Conservation (phyloP, 2,113 vertebrate species). For the Gymnorhina tibicen region DNA sequence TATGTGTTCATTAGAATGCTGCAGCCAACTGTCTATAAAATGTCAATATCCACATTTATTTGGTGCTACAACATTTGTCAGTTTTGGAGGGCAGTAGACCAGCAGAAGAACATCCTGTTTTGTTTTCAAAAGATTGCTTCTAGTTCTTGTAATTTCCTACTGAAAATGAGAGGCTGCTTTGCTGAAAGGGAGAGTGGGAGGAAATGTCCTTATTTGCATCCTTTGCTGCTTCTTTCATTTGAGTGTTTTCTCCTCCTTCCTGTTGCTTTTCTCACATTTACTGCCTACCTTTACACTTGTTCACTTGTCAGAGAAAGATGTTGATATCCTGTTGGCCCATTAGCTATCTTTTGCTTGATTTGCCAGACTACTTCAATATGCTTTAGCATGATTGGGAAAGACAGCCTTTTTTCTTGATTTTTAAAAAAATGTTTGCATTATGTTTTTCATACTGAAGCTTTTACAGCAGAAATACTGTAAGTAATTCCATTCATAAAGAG, state of each 20-base stretch:
- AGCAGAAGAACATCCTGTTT: background rate
- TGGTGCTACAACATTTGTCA: background rate
- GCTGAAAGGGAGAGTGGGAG: background rate
- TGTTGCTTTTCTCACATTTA: conserved; percentile 33
- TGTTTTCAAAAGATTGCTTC: background rate
- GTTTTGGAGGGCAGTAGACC: background rate
- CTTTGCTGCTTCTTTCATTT: background rate
- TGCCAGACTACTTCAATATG: conserved; percentile 42
- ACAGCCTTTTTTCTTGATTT: background rate
- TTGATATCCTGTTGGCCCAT: background rate
- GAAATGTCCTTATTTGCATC: background rate
- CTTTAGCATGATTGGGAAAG: background rate
- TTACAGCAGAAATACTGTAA: background rate
- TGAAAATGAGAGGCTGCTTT: background rate
- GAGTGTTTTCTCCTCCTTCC: background rate
- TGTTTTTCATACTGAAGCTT: background rate
- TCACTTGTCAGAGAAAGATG: conserved; percentile 27
- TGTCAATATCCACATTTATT: background rate
- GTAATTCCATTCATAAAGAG: background rate
- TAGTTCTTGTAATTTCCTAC: background rate
- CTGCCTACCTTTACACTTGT: conserved; percentile 29
- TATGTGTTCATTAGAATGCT: background rate
- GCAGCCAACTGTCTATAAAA: background rate
- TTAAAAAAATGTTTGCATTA: background rate
- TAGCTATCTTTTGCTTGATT: conserved; percentile 5